Conservation (phyloP, 1,140 invertebrate genomes). For the Heliconius melpomene region DNA sequence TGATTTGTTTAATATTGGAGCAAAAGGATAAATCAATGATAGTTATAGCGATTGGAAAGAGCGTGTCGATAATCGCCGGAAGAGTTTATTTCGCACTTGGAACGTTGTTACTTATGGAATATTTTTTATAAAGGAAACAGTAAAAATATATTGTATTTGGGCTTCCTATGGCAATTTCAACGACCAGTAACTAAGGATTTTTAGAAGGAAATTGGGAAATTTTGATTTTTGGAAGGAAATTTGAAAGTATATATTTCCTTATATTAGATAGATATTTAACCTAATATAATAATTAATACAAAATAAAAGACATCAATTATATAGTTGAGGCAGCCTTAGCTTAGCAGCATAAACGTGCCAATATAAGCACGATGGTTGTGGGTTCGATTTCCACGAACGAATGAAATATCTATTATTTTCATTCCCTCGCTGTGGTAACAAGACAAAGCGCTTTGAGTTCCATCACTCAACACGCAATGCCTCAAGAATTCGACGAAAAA, state of each 20-base stretch:
- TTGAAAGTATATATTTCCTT: too few relatives aligned
- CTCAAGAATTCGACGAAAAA: neutral
- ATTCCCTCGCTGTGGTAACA: neutral
- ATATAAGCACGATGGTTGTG: too few relatives aligned
- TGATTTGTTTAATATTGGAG: neutral
- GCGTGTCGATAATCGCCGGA: constrained; percentile 38
- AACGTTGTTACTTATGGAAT: neutral
- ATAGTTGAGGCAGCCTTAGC: neutral
- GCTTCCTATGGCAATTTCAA: too few relatives aligned
- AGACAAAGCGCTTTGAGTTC: neutral
- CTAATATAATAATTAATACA: too few relatives aligned
- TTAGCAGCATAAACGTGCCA: neutral
- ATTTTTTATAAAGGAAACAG: neutral
- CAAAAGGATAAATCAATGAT: constrained; percentile 41
- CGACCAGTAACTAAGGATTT: too few relatives aligned
- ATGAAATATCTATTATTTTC: neutral
- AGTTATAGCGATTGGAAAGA: constrained; percentile 39
- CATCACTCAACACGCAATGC: neutral
- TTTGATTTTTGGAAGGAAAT: too few relatives aligned
- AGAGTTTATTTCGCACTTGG: constrained; percentile 31
- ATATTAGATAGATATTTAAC: too few relatives aligned
- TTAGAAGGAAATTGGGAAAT: too few relatives aligned
- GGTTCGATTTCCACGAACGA: too few relatives aligned
- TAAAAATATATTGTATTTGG: constrained; percentile 10
- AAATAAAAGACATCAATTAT: too few relatives aligned